Evolutionary conservation across 2,113 vertebrate genomes (phyloP).

Genomic region (Nothocercus nigrocapillus): DNA sequence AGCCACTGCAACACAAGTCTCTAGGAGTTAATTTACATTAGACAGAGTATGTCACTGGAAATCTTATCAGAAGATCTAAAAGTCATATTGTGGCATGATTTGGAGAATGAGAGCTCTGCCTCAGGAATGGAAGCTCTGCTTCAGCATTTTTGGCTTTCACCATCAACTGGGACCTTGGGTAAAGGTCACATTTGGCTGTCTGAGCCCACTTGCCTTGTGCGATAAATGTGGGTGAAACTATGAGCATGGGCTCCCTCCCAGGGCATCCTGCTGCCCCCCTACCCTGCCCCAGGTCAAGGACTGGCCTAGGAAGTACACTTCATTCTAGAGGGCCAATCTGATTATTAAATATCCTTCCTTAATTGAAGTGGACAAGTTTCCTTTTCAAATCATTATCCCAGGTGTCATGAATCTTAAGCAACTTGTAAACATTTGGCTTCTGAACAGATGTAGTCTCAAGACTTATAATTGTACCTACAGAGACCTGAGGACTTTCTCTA

Average conservation of each 20-base stretch:
- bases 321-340: neutral
- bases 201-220: neutral
- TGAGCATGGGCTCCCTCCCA: neutral
- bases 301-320: neutral
- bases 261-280: neutral
- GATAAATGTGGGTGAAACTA: neutral
- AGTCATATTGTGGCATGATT: neutral
- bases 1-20: neutral
- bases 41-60: constrained; percentile 10
- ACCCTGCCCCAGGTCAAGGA: neutral
- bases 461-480: neutral
- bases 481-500: neutral
- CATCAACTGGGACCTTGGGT: neutral
- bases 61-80: constrained; percentile 10
- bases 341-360: neutral
- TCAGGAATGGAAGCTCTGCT: neutral
- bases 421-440: neutral
- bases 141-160: neutral
- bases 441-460: neutral
- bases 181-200: neutral
- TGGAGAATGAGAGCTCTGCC: neutral
- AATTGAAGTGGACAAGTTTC: neutral
- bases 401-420: neutral
- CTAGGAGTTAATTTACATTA: constrained; percentile 15
- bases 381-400: neutral